Conservation (phyloP, 2,888 invertebrate genomes). For the Malachius bipustulatus region DNA sequence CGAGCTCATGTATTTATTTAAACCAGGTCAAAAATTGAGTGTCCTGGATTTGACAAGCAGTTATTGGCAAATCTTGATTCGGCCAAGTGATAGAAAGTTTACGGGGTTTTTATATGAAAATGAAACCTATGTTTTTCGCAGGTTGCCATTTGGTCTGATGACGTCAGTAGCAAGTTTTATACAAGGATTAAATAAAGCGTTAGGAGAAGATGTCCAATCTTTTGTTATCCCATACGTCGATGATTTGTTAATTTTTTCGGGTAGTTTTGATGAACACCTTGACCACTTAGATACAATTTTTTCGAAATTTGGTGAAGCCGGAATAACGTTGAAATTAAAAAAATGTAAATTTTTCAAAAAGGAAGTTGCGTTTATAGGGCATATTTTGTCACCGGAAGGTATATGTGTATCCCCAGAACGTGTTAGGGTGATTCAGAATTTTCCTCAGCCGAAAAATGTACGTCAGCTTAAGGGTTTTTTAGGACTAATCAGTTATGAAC, state of each 20-base stretch:
- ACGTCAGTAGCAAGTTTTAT: slow-evolving; percentile 9
- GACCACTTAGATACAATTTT: slow-evolving; percentile 1
- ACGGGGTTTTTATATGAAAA: slow-evolving; percentile 7
- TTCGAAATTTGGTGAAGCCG: background rate
- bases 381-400: slow-evolving; percentile 1
- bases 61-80: slow-evolving; percentile 9
- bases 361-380: background rate
- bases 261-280: background rate
- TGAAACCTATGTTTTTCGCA: slow-evolving; percentile 5
- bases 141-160: slow-evolving; percentile 8
- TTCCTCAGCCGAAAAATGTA: background rate
- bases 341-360: slow-evolving; percentile 1
- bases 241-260: slow-evolving; percentile 7
- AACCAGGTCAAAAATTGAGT: slow-evolving; percentile 1
- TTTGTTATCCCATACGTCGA: slow-evolving; percentile 7
- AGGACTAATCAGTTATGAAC: slow-evolving; percentile 9
- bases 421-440: background rate
- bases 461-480: slow-evolving; percentile 7
- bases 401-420: background rate
- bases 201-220: slow-evolving; percentile 5
- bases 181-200: slow-evolving; percentile 5
- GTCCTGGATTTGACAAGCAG: slow-evolving; percentile 6
- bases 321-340: background rate
- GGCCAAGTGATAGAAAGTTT: slow-evolving; percentile 4
- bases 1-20: slow-evolving; percentile 3